Conservation (phyloP, 2,113 vertebrate species). For the Clarias gariepinus region DNA sequence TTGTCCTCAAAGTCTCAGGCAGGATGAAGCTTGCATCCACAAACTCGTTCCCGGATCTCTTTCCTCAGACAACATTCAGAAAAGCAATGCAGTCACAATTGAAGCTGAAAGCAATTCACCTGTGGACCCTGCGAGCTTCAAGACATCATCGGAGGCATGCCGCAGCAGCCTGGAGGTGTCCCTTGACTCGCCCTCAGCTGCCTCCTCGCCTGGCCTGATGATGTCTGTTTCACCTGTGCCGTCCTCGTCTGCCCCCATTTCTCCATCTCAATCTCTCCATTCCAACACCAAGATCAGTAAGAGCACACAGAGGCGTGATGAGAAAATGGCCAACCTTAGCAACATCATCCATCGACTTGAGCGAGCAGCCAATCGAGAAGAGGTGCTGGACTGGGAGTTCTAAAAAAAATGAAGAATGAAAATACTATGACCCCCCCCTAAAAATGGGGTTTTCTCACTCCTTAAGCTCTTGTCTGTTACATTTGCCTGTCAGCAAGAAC, state of each 20-base stretch:
- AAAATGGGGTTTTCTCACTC: neutral
- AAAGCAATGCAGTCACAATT: slow-evolving; percentile 59
- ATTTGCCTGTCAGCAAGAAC: slow-evolving; percentile 57
- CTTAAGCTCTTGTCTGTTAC: slow-evolving; percentile 44
- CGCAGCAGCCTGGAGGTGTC: slow-evolving; percentile 89
- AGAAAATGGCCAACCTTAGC: slow-evolving; percentile 99
- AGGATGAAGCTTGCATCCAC: slow-evolving; percentile 63
- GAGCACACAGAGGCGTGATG: slow-evolving; percentile 89
- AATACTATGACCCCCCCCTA: neutral
- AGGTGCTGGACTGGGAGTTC: slow-evolving; percentile 96
- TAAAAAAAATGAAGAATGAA: slow-evolving; percentile 60
- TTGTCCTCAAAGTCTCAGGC: slow-evolving; percentile 63
- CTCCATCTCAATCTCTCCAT: slow-evolving; percentile 80
- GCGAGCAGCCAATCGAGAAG: slow-evolving; percentile 92
- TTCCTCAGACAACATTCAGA: slow-evolving; percentile 65
- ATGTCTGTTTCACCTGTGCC: slow-evolving; percentile 88
- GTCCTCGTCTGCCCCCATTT: slow-evolving; percentile 87
- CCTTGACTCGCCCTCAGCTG: slow-evolving; percentile 86
- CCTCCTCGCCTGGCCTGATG: slow-evolving; percentile 88
- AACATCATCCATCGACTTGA: slow-evolving; percentile 98
- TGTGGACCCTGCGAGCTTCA: slow-evolving; percentile 84
- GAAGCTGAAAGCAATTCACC: slow-evolving; percentile 72
- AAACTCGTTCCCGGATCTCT: slow-evolving; percentile 48
- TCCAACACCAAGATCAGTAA: slow-evolving; percentile 81
- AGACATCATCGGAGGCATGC: slow-evolving; percentile 82